Evolutionary conservation across 2,797 vertebrate genomes (phyloP), one percentile per base, ranked within the genome.

Genomic region (Anas bahamensis): DNA sequence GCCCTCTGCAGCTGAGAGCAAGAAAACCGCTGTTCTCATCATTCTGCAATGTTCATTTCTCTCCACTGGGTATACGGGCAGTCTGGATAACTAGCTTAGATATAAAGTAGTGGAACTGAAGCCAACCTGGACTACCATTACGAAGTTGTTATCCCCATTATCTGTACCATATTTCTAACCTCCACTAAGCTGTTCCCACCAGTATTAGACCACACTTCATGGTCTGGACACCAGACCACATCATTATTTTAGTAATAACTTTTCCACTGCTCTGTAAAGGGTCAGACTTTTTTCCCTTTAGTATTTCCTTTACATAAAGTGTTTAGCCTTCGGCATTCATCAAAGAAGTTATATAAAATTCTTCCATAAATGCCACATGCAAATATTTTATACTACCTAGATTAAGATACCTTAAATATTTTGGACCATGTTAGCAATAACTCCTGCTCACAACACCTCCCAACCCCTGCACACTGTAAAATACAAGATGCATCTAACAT

Each of bases 11-110:
- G 15, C 9, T 41, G 17, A 69, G 35, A 16, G 10, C 72, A 41
- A 10, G 7, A 55, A 35, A 6, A 79, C 16, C 33, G 26, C n/a
- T 41, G 39, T n/a, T n/a, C 1, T 0, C 6, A 72, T 12, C 7
- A n/a, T 17, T n/a, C 56, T 21, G 13, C 10, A 66, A 66, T 18
- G 39, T 48, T 73, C 10, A n/a, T 21, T 69, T 70, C 26, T 76
- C 61, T 44, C 15, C 39, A 22, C 48, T 7, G 15, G 52, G 15
- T 35, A 64, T 29, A 52, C 19, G 68, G 48, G 13, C 9, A 68
- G 3, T 59, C 44, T 64, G 35, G 44, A 78, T 10, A 60, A 23
- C 15, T 24, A 60, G 44, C 22, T 68, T 31, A 46, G 31, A 56
- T 29, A 52, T 4, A 28, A 85, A 83, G n/a, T 3, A 29, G 16